Conservation (phyloP, 2,113 vertebrate species). For the Arizona elegans region DNA sequence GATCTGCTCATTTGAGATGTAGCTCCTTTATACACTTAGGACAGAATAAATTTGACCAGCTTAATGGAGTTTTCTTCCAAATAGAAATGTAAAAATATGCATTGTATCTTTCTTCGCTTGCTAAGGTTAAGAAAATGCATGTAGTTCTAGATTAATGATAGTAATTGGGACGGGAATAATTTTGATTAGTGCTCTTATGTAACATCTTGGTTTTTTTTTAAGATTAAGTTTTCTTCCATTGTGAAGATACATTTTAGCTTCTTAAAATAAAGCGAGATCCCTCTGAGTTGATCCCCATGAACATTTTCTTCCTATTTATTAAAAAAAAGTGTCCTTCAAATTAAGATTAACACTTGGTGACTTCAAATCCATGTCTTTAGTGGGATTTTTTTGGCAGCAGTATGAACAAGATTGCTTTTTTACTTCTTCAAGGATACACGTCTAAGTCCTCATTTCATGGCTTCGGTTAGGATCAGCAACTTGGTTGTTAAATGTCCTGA, state of each 20-base stretch:
- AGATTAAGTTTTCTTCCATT: not conserved
- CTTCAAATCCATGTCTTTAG: not conserved
- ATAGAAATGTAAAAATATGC: not conserved
- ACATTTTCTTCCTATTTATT: not conserved
- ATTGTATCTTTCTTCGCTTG: not conserved
- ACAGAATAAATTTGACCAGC: not conserved
- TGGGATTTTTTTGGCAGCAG: not conserved
- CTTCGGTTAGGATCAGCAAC: not conserved
- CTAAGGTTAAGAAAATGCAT: not conserved
- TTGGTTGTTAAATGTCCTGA: not conserved
- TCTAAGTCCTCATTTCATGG: not conserved
- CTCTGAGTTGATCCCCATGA: not conserved
- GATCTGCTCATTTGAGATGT: not conserved
- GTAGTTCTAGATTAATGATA: not conserved
- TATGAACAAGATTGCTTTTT: not conserved
- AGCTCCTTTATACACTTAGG: not conserved
- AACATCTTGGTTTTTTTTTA: not conserved
- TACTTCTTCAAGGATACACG: not conserved
- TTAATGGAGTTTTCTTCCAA: not conserved
- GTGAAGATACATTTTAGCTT: not conserved
- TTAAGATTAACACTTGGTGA: not conserved
- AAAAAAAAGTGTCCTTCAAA: not conserved
- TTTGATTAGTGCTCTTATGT: slow-evolving; percentile 2
- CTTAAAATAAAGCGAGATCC: not conserved
- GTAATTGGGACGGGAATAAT: not conserved